Percentiles rank a stretch among this genome's conserved stretches.
Evolutionary conservation across 1,140 invertebrate genomes (phyloP).

Genomic region (Caenorhabditis remanei): DNA sequence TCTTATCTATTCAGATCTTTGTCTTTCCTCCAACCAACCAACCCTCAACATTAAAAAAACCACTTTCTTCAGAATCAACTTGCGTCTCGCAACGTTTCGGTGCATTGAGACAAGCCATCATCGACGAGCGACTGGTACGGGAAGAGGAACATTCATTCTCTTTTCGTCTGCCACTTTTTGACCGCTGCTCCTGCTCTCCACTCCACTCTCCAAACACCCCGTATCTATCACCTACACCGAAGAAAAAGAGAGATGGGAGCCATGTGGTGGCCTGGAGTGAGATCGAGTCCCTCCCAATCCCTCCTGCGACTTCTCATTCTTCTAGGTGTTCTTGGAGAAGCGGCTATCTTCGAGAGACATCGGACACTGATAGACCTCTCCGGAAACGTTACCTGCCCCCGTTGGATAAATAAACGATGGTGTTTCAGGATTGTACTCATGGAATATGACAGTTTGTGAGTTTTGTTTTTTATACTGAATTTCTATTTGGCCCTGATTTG

Average conservation of each 20-base stretch:
- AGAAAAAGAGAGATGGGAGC: too few relatives aligned
- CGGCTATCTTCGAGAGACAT: not conserved
- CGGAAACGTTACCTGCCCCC: not conserved
- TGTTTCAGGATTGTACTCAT: not conserved
- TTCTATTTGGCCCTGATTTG: too few relatives aligned
- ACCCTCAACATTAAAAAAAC: slow-evolving; percentile 7
- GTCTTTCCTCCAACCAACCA: not conserved
- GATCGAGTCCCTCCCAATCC: not conserved
- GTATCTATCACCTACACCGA: not conserved
- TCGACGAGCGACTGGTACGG: not conserved
- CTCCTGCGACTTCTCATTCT: not conserved
- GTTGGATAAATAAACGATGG: not conserved
- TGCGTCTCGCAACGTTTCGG: slow-evolving; percentile 24
- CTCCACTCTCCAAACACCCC: too few relatives aligned
- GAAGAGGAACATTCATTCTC: not conserved
- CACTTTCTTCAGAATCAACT: not conserved
- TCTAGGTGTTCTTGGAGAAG: not conserved
- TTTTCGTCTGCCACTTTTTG: not conserved
- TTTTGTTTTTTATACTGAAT: not conserved
- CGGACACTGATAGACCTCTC: not conserved
- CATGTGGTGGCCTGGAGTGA: too few relatives aligned
- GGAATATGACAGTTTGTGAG: slow-evolving; percentile 12
- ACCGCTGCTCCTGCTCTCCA: not conserved
- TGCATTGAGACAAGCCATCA: not conserved
- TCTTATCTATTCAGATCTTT: slow-evolving; percentile 2